Evolutionary conservation across 2,113 vertebrate genomes (phyloP).

Genomic region (Grammomys surdaster): DNA sequence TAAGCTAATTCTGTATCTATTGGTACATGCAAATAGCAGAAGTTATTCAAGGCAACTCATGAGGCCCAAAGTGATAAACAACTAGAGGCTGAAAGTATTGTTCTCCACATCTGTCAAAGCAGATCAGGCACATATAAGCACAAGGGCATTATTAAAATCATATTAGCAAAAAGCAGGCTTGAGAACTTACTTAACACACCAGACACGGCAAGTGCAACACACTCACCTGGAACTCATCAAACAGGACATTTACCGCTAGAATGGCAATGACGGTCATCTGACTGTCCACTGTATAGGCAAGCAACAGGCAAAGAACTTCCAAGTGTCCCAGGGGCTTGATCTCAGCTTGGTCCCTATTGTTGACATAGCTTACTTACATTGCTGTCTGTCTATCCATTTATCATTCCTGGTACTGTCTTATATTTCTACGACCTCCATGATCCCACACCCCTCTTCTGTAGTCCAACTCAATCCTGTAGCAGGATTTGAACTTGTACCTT

Average conservation of each 20-base stretch:
- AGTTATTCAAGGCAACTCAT: no score
- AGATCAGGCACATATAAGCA: background rate
- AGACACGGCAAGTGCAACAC: no score
- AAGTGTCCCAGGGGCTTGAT: background rate
- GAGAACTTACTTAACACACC: background rate
- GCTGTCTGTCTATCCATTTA: background rate
- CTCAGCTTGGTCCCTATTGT: background rate
- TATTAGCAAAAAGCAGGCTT: background rate
- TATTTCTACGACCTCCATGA: background rate
- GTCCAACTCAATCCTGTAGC: background rate
- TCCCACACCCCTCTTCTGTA: background rate
- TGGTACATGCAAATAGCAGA: no score
- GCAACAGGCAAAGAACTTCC: background rate
- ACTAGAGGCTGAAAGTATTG: background rate
- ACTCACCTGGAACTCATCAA: background rate
- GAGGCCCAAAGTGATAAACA: background rate
- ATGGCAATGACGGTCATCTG: background rate
- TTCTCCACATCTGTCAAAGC: no score
- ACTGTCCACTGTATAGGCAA: no score
- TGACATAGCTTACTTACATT: background rate
- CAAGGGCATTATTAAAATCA: background rate
- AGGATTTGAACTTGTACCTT: background rate
- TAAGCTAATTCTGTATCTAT: background rate
- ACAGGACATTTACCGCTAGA: background rate
- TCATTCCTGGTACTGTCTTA: background rate